Conservation (phyloP, 2,113 vertebrate species). For the Litocranius walleri region DNA sequence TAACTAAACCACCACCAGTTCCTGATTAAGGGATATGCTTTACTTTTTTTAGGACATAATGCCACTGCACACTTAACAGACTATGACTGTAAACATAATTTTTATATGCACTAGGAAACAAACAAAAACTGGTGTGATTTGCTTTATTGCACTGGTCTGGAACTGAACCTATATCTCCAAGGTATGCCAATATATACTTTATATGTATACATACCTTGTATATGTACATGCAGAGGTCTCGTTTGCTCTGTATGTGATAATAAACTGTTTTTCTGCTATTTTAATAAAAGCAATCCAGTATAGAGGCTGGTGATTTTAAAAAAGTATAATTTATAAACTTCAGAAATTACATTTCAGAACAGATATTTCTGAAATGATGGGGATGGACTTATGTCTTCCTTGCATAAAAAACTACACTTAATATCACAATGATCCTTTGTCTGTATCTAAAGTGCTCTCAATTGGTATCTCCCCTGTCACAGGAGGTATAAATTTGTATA, state of each 20-base stretch:
- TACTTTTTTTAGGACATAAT: background rate
- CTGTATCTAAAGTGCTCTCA: background rate
- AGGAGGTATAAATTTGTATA: slow-evolving; percentile 2
- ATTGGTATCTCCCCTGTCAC: background rate
- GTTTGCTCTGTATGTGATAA: background rate
- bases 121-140: background rate
- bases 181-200: background rate
- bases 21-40: background rate
- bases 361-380: background rate
- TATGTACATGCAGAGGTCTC: background rate
- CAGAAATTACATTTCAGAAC: background rate
- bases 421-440: background rate
- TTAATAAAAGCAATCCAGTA: background rate
- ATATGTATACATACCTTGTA: background rate
- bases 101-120: background rate
- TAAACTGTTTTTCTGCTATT: background rate
- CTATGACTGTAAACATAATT: background rate
- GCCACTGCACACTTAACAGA: background rate
- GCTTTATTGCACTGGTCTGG: background rate
- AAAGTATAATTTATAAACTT: background rate
- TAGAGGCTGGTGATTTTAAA: background rate
- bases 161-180: background rate
- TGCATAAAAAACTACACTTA: background rate
- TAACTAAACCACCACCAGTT: background rate
- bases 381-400: background rate